Evolutionary conservation across 2,797 vertebrate genomes (phyloP).

Genomic region (Ptychadena robeensis): DNA sequence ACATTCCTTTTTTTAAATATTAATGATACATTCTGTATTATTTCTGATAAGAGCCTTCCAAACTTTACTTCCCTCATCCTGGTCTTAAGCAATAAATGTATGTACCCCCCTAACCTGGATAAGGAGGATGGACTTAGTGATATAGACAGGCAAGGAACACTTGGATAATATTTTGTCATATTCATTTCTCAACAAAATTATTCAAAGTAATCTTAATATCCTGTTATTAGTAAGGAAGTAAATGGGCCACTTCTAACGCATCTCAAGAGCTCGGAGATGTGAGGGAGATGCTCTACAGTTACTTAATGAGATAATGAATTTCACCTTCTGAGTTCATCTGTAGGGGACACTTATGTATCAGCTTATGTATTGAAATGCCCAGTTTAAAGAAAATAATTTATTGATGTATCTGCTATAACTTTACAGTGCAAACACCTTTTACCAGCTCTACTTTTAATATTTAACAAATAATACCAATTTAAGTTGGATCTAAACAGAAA

Average conservation of each 20-base stretch:
- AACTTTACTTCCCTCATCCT: constrained; percentile 28
- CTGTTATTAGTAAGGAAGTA: constrained; percentile 41
- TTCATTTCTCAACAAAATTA: constrained; percentile 50
- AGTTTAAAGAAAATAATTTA: neutral
- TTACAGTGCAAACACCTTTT: neutral
- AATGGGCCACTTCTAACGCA: constrained; percentile 42
- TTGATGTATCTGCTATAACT: neutral
- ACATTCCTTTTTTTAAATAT: neutral
- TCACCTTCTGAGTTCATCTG: constrained; percentile 32
- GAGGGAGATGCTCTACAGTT: constrained; percentile 15
- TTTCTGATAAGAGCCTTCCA: no score
- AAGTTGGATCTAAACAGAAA: no score
- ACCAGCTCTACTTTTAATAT: neutral
- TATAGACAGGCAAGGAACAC: constrained; percentile 38
- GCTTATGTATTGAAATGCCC: neutral
- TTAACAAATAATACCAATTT: neutral
- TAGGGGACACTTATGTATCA: constrained; percentile 18
- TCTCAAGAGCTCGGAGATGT: constrained; percentile 39
- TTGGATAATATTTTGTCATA: constrained; percentile 54
- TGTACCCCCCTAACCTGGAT: constrained; percentile 14
- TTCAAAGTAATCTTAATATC: constrained; percentile 44
- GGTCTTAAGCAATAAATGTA: constrained; percentile 11
- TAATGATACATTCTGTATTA: no score
- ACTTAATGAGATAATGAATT: constrained; percentile 45
- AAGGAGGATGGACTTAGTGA: constrained; percentile 45